phyloP scores from a whole-genome alignment of 2,888 invertebrate genomes.

The Tineola bisselliella region DNA sequence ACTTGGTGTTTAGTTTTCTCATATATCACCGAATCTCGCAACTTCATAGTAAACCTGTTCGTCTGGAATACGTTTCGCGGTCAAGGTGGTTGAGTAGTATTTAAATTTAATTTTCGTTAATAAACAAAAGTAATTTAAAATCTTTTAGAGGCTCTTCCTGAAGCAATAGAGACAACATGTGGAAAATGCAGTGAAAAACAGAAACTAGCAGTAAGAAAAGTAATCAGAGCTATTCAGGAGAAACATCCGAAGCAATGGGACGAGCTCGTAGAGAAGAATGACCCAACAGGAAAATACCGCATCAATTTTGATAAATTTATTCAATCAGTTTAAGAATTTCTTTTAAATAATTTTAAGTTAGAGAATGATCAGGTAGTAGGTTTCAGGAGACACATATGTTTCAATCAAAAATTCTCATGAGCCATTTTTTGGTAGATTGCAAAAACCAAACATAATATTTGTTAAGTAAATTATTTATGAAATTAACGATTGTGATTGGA shows the following conservation, averaged over 20 bases:
- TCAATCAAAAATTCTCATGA: not conserved
- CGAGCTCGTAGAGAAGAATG: conserved; percentile 74
- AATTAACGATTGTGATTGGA: conserved; percentile 5
- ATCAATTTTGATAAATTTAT: conserved; percentile 69
- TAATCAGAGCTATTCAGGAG: conserved; percentile 73
- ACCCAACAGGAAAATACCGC: conserved; percentile 72
- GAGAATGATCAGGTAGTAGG: not conserved
- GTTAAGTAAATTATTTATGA: conserved; percentile 3
- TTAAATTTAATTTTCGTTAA: not conserved
- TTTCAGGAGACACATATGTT: not conserved
- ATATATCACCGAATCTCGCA: not conserved
- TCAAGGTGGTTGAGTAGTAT: conserved; percentile 3
- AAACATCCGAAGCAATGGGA: conserved; percentile 75
- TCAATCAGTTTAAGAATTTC: conserved; percentile 16
- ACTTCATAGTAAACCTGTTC: not conserved
- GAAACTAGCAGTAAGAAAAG: conserved; percentile 67
- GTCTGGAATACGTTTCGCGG: not conserved
- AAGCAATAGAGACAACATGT: conserved; percentile 74
- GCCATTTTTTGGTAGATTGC: not conserved
- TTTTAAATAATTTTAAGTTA: not conserved
- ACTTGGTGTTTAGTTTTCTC: not conserved
- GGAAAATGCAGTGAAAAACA: conserved; percentile 75
- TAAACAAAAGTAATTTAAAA: not conserved
- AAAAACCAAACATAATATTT: not conserved
- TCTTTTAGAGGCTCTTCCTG: conserved; percentile 72